phyloP scores from a whole-genome alignment of 2,797 vertebrate species.

The Morus bassanus region DNA sequence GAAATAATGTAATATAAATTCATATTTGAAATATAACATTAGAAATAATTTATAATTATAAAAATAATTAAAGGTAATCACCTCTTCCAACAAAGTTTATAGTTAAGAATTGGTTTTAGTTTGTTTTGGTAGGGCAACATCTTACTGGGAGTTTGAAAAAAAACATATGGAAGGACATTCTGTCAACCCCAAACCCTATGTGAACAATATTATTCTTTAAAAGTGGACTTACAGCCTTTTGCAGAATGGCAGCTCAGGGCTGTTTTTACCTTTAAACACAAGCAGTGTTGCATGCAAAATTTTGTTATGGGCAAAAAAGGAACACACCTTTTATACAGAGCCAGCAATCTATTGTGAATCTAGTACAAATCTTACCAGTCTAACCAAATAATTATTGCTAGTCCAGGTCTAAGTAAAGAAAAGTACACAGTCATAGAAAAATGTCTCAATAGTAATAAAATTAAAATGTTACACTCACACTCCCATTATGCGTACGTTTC shows the following conservation, averaged over 20 bases:
- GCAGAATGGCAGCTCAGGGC: not conserved
- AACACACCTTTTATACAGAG: not conserved
- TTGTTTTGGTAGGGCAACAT: not conserved
- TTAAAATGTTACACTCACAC: not conserved
- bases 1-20: not conserved
- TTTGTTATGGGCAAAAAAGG: not conserved
- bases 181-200: not conserved
- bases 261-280: not conserved
- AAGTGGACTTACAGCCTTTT: not conserved
- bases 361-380: not conserved
- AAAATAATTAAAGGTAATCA: not conserved
- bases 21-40: not conserved
- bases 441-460: not conserved
- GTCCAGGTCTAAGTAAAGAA: not conserved
- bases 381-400: not conserved
- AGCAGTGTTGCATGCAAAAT: not conserved
- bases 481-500: not conserved
- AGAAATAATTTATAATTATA: not conserved
- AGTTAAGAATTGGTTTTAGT: not conserved
- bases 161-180: not conserved
- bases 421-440: not conserved
- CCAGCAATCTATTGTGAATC: not conserved
- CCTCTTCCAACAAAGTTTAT: not conserved
- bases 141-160: not conserved
- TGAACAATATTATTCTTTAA: not conserved